Evolutionary conservation across 1,140 invertebrate genomes (phyloP), one percentile per base, ranked within the genome.

Genomic region (Anastatus disparis): DNA sequence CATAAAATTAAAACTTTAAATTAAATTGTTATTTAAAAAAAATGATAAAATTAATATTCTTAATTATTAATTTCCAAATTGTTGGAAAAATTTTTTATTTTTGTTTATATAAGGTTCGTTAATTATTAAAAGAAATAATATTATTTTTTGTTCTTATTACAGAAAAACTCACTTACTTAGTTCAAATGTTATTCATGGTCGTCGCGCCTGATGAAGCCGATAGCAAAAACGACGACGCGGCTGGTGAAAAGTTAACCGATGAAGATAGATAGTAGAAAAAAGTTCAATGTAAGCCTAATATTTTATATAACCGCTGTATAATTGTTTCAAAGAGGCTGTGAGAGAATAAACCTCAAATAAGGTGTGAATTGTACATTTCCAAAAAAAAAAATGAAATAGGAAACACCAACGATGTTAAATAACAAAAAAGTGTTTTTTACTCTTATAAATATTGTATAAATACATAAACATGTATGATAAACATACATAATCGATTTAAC

Each of bases 181-280:
- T 91, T 40, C 93, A 94, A 87, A 83, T 91, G 17, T 77, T 94
- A 42, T 91, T 93, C 74, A 87, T 93, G 77, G 91, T 91, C 53
- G 92, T 92, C 22, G 92, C 93, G 74, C 89, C 92, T 20, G 82
- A 83, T 42, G 76, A 78, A 29, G 17, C 26, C 4, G 61, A 64
- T 12, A 48, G 15, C 6, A 17, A 56, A 44, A 62, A 4, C 22
- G 7, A 44, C 24, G 55, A 48, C 24, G 13, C n/a, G 0, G 26
- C 15, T 13, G 12, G 20, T 2, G 42, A 63, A 13, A 70, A 35
- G 17, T 27, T 27, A 20, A 70, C 7, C 17, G 24, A 70, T 35
- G 12, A 61, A 40, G n/a, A 3, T 12, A 59, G 26, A 59, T 53
- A 40, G n/a, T 42, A 26, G 20, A 48, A 73, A 48, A 15, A 64